A percentile compares a stretch with the other conserved stretches of the same genome.
These are phyloP conservation scores for Psix sp. DNA, from an alignment of 1,140 invertebrate species.

Conservation along the genomic window DNA sequence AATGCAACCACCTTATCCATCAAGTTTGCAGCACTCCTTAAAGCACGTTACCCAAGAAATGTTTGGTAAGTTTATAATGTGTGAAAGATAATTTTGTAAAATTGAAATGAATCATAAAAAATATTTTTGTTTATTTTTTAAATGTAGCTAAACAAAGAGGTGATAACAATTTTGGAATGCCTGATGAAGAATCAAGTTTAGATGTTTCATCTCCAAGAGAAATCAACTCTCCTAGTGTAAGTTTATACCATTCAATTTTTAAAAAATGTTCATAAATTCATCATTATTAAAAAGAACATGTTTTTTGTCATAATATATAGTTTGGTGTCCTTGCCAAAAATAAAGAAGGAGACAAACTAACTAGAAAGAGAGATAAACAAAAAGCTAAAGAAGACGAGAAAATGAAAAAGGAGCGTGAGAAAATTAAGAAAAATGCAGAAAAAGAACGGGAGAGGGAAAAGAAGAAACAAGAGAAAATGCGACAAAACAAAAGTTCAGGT, in stretches of 20 bases:
- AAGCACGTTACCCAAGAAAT: constrained; percentile 75
- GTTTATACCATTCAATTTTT: no score
- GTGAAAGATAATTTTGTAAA: neutral
- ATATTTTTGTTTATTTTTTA: constrained; percentile 23
- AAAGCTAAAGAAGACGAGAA: constrained; percentile 88
- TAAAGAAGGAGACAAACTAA: constrained; percentile 82
- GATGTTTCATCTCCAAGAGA: constrained; percentile 83
- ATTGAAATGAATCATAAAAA: constrained; percentile 4
- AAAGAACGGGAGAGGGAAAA: constrained; percentile 85
- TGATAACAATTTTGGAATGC: constrained; percentile 76
- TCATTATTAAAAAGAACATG: no score
- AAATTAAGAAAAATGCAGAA: constrained; percentile 83
- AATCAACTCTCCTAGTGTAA: constrained; percentile 84
- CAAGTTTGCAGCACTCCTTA: constrained; percentile 72
- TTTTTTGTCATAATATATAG: constrained; percentile 64
- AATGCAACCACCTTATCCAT: constrained; percentile 66
- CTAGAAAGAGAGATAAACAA: constrained; percentile 83
- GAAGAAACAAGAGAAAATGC: constrained; percentile 83
- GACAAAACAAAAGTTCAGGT: constrained; percentile 75
- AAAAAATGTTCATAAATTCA: no score
- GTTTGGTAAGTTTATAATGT: constrained; percentile 67
- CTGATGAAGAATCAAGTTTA: constrained; percentile 83
- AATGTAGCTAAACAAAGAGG: constrained; percentile 71
- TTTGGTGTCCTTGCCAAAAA: constrained; percentile 81
- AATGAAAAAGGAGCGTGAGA: constrained; percentile 87